These are phyloP conservation scores for Phocides pigmalion DNA, from an alignment of 1,140 invertebrate genomes.

Conservation along the genomic window DNA sequence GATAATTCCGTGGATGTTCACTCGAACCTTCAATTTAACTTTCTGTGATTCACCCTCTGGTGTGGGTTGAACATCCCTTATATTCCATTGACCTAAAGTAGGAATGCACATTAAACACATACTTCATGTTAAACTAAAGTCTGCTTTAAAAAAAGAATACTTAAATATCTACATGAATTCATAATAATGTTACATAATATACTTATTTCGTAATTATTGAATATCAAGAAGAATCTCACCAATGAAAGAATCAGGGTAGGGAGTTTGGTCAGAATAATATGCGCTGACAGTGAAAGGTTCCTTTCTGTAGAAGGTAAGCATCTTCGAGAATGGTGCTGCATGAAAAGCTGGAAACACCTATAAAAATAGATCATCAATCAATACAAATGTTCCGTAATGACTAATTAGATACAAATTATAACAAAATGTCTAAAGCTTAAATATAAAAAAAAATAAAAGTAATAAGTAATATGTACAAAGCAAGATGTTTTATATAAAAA, in stretches of 20 bases:
- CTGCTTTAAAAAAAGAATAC: neutral
- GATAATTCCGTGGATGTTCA: slow-evolving; percentile 97
- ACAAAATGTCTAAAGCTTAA: too few species aligned
- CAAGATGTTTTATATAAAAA: too few species aligned
- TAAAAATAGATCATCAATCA: slow-evolving; percentile 38
- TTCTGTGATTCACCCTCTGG: slow-evolving; percentile 95
- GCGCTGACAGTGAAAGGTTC: slow-evolving; percentile 94
- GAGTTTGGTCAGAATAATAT: slow-evolving; percentile 89
- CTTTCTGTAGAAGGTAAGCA: slow-evolving; percentile 96
- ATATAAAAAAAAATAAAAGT: too few species aligned
- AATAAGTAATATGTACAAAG: too few species aligned
- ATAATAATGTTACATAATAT: too few species aligned
- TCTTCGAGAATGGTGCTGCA: slow-evolving; percentile 95
- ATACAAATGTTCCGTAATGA: too few species aligned
- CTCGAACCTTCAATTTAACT: slow-evolving; percentile 97
- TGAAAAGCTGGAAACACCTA: slow-evolving; percentile 95
- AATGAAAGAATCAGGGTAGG: slow-evolving; percentile 91
- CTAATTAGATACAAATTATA: too few species aligned
- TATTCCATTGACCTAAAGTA: slow-evolving; percentile 89
- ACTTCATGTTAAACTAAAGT: neutral
- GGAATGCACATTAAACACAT: neutral
- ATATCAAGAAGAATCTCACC: slow-evolving; percentile 86
- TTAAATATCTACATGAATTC: neutral
- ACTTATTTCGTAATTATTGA: neutral
- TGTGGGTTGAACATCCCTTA: slow-evolving; percentile 93